A percentile compares a stretch with the other conserved stretches of the same genome.
phyloP scores from a whole-genome alignment of 2,113 vertebrate species.

The Meles meles region DNA sequence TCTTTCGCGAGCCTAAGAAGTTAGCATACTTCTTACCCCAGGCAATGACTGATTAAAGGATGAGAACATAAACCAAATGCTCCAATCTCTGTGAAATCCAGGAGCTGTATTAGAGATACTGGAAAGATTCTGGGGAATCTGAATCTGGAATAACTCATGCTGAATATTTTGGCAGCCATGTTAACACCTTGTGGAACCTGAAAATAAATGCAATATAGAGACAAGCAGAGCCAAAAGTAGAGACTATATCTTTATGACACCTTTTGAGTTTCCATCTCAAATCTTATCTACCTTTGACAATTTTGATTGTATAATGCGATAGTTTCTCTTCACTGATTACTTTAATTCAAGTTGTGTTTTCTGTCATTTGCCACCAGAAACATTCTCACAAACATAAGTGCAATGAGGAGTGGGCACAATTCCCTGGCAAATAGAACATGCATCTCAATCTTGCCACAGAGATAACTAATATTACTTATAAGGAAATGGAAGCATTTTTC shows the following conservation, averaged over 20 bases:
- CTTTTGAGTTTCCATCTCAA: background rate
- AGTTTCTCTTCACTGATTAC: background rate
- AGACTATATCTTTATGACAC: background rate
- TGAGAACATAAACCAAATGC: background rate
- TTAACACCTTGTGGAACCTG: background rate
- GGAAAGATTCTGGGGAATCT: background rate
- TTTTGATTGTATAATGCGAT: background rate
- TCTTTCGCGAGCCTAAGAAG: background rate
- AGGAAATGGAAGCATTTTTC: background rate
- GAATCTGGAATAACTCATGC: background rate
- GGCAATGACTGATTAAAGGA: background rate
- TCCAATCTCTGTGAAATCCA: slow-evolving; percentile 11
- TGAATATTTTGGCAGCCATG: background rate
- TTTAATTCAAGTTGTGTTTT: background rate
- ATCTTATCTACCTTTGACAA: background rate
- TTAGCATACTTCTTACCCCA: background rate
- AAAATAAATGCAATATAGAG: background rate
- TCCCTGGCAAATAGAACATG: background rate
- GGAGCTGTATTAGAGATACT: background rate
- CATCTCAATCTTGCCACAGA: background rate
- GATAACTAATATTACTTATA: background rate
- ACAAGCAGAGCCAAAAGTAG: background rate
- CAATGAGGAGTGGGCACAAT: background rate
- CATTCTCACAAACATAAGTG: background rate
- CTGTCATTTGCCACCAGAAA: background rate